These are phyloP conservation scores for Amphiduros pacificus DNA, from an alignment of 2,888 invertebrate genomes.

Conservation along the genomic window DNA sequence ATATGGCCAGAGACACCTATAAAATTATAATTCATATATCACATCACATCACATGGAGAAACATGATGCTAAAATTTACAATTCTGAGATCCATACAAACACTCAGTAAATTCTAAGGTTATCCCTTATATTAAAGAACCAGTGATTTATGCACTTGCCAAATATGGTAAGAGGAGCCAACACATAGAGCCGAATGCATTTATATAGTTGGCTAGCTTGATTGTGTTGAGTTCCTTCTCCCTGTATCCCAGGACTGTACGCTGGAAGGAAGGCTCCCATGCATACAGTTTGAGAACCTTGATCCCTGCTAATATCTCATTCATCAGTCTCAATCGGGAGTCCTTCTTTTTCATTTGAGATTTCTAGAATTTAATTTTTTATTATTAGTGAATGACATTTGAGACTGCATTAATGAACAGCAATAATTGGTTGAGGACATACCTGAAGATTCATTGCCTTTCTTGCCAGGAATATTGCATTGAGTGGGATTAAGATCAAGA, in stretches of 20 bases:
- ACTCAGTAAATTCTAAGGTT: background rate
- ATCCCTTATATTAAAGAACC: too few species aligned
- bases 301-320: conserved; percentile 54
- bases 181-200: conserved; percentile 31
- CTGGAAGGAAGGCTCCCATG: conserved; percentile 60
- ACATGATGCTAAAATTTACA: background rate
- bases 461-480: conserved; percentile 76
- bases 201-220: conserved; percentile 47
- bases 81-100: background rate
- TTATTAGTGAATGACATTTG: background rate
- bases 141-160: too few species aligned
- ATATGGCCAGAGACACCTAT: conserved; percentile 6
- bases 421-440: background rate
- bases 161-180: conserved; percentile 25
- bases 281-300: conserved; percentile 55
- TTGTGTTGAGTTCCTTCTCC: conserved; percentile 49
- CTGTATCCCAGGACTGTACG: conserved; percentile 48
- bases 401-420: background rate
- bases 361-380: conserved; percentile 23
- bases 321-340: conserved; percentile 44
- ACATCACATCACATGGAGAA: too few species aligned
- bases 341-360: conserved; percentile 44
- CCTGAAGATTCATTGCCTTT: conserved; percentile 28
- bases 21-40: background rate
- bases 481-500: conserved; percentile 76